Evolutionary conservation across 2,113 vertebrate species (phyloP).

Genomic region (Sphyrna mokarran): DNA sequence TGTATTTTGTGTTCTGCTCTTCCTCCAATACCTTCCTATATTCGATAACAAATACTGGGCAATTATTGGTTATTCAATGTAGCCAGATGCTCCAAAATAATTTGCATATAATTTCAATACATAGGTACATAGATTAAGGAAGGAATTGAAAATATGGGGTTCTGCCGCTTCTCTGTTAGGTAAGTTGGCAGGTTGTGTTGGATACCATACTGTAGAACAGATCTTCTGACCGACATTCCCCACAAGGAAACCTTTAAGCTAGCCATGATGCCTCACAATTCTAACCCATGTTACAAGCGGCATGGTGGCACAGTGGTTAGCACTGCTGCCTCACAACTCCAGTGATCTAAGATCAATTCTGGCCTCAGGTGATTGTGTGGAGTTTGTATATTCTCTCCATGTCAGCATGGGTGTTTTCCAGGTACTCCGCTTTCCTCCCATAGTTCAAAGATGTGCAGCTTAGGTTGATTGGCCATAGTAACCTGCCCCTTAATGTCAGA

Average conservation of each 20-base stretch:
- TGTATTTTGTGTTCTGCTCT: background rate
- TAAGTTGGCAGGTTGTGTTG: background rate
- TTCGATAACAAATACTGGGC: background rate
- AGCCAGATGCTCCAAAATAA: background rate
- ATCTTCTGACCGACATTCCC: background rate
- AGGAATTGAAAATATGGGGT: background rate
- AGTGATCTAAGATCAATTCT: too few species aligned
- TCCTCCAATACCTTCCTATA: background rate
- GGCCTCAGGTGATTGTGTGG: too few species aligned
- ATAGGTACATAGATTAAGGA: background rate
- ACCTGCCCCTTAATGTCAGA: too few species aligned
- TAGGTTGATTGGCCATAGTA: too few species aligned
- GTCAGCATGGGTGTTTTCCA: too few species aligned
- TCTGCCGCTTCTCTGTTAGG: background rate
- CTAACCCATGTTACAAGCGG: background rate
- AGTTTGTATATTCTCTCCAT: too few species aligned
- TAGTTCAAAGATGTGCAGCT: too few species aligned
- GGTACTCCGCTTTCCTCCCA: too few species aligned
- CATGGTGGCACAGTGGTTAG: too few species aligned
- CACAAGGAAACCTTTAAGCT: background rate
- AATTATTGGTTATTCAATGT: background rate
- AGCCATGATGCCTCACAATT: background rate
- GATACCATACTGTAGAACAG: too few species aligned
- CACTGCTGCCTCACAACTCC: too few species aligned
- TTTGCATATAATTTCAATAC: background rate